Percentiles rank a stretch among this genome's conserved stretches.
phyloP scores from a whole-genome alignment of 2,113 vertebrate genomes.

The Procavia capensis region DNA sequence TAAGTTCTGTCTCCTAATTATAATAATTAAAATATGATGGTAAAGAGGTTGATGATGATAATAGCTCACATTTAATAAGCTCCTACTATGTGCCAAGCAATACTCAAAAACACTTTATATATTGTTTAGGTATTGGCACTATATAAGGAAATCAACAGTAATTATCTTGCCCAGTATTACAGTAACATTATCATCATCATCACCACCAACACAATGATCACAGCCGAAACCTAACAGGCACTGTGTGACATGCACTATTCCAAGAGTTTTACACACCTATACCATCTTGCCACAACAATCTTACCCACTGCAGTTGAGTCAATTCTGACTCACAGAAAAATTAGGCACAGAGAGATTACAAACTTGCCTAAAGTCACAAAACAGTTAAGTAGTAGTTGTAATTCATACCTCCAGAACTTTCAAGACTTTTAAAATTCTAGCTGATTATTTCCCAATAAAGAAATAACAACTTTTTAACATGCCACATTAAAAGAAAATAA shows the following conservation, averaged over 20 bases:
- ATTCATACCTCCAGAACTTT: conserved; percentile 30
- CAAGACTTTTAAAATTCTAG: conserved; percentile 21
- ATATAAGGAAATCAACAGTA: not conserved
- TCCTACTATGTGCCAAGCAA: not conserved
- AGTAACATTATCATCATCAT: not conserved
- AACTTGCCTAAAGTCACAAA: conserved; percentile 8
- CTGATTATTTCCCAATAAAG: not conserved
- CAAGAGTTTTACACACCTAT: not conserved
- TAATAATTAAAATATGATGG: conserved; percentile 19
- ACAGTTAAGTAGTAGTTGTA: not conserved
- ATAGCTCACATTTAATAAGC: not conserved
- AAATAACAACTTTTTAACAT: not conserved
- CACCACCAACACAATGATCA: not conserved
- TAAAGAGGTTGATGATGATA: not conserved
- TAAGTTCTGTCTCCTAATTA: not conserved
- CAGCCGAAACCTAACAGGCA: not conserved
- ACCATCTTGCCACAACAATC: not conserved
- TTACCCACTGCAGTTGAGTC: not conserved
- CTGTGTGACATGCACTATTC: not conserved
- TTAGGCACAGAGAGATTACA: not conserved
- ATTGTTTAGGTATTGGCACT: not conserved
- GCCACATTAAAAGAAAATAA: not conserved
- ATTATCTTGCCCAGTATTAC: not conserved
- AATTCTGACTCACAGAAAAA: too few relatives aligned
- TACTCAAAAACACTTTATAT: conserved; percentile 25